phyloP scores from a whole-genome alignment of 2,888 invertebrate species.

The Dermolepida albohirtum region DNA sequence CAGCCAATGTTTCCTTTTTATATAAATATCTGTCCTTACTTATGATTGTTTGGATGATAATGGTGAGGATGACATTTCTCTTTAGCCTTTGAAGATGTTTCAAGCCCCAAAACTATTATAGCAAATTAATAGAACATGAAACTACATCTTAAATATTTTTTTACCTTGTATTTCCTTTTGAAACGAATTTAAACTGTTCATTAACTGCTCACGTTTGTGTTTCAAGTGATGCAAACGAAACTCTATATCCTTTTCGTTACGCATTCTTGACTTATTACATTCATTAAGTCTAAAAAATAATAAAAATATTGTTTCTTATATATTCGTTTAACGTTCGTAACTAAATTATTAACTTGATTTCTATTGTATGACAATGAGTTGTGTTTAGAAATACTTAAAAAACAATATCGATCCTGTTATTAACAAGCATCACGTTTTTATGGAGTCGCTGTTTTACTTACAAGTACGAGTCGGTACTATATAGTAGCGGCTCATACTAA shows the following conservation, averaged over 20 bases:
- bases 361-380: too few relatives aligned
- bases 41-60: neutral
- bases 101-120: slow-evolving; percentile 14
- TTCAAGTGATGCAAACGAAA: slow-evolving; percentile 21
- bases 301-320: too few relatives aligned
- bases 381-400: too few relatives aligned
- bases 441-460: too few relatives aligned
- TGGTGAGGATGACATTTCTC: too few relatives aligned
- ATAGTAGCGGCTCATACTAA: too few relatives aligned
- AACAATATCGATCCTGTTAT: too few relatives aligned
- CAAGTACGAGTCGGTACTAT: too few relatives aligned
- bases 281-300: slow-evolving; percentile 9
- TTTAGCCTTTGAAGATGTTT: slow-evolving; percentile 1
- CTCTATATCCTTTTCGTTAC: slow-evolving; percentile 29
- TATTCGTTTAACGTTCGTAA: too few relatives aligned
- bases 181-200: slow-evolving; percentile 36
- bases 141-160: neutral
- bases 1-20: neutral
- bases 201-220: slow-evolving; percentile 40
- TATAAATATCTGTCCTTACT: neutral
- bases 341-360: too few relatives aligned
- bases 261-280: slow-evolving; percentile 5
- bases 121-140: neutral
- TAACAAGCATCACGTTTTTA: too few relatives aligned
- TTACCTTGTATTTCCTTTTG: slow-evolving; percentile 27